These are phyloP conservation scores for Hystrix cristata DNA, from an alignment of 2,113 vertebrate species.

Conservation along the genomic window DNA sequence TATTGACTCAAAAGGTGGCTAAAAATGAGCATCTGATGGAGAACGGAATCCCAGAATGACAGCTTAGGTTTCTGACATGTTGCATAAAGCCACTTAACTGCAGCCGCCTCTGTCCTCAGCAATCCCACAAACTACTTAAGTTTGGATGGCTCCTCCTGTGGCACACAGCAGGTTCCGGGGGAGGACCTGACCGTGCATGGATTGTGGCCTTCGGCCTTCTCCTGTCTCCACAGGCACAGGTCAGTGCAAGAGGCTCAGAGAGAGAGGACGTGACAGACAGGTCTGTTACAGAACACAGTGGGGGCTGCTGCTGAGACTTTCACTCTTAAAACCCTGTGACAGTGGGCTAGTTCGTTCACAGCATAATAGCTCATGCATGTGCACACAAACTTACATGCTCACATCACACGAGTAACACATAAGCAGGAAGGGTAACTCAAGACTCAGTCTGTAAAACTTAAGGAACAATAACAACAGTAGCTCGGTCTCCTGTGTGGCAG, in stretches of 20 bases:
- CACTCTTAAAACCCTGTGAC: conserved; percentile 56
- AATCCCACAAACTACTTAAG: rapidly evolving
- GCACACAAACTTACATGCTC: too few species aligned
- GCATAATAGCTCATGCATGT: not conserved
- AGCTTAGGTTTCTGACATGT: not conserved
- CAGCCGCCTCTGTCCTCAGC: not conserved
- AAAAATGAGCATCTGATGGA: not conserved
- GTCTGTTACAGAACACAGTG: not conserved
- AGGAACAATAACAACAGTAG: conserved; percentile 45
- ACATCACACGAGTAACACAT: not conserved
- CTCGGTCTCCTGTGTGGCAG: not conserved
- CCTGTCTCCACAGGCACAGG: not conserved
- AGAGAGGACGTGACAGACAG: rapidly evolving
- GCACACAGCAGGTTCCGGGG: rapidly evolving
- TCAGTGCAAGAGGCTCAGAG: not conserved
- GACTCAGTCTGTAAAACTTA: conserved; percentile 62
- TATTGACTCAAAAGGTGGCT: not conserved
- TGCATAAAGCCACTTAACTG: not conserved
- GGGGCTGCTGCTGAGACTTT: not conserved
- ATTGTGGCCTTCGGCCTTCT: not conserved
- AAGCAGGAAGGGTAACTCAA: conserved; percentile 61
- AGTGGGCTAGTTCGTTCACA: not conserved
- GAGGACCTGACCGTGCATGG: not conserved
- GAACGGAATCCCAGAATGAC: not conserved
- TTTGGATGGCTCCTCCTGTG: not conserved